A percentile compares a stretch with the other conserved stretches of the same genome.
phyloP scores from a whole-genome alignment of 2,888 invertebrate genomes.

The Chesias legatella region DNA sequence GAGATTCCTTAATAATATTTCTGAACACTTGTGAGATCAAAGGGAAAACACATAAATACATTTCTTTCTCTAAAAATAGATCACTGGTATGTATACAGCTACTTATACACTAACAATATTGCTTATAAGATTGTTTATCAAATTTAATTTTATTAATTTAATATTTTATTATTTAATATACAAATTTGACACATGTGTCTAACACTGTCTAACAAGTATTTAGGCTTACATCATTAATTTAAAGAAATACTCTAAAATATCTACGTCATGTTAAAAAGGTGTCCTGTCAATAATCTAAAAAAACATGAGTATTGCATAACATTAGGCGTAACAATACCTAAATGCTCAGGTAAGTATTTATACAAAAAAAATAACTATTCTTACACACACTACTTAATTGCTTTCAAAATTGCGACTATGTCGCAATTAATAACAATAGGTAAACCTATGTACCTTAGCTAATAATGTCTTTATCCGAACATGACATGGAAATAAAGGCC shows the following conservation, averaged over 20 bases:
- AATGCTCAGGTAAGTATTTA: too few relatives aligned
- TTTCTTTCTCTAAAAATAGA: constrained; percentile 16
- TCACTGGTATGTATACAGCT: constrained; percentile 5
- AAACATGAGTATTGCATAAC: too few relatives aligned
- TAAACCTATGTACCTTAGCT: neutral
- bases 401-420: constrained; percentile 9
- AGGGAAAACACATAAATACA: constrained; percentile 7
- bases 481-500: too few relatives aligned
- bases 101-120: constrained; percentile 2
- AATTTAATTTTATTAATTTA: too few relatives aligned
- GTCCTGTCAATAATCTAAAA: too few relatives aligned
- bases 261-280: too few relatives aligned
- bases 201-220: constrained; percentile 9
- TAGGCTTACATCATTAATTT: too few relatives aligned
- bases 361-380: too few relatives aligned
- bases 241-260: too few relatives aligned
- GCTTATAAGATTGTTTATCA: constrained; percentile 2
- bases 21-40: constrained; percentile 15
- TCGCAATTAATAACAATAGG: constrained; percentile 1
- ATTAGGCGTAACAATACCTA: too few relatives aligned
- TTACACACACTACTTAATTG: constrained; percentile 1
- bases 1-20: constrained; percentile 6
- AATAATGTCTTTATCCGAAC: too few relatives aligned
- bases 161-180: neutral
- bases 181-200: constrained; percentile 7